A percentile compares a stretch with the other conserved stretches of the same genome.
phyloP scores from a whole-genome alignment of 2,797 vertebrate genomes.

The Sciurus vulgaris region DNA sequence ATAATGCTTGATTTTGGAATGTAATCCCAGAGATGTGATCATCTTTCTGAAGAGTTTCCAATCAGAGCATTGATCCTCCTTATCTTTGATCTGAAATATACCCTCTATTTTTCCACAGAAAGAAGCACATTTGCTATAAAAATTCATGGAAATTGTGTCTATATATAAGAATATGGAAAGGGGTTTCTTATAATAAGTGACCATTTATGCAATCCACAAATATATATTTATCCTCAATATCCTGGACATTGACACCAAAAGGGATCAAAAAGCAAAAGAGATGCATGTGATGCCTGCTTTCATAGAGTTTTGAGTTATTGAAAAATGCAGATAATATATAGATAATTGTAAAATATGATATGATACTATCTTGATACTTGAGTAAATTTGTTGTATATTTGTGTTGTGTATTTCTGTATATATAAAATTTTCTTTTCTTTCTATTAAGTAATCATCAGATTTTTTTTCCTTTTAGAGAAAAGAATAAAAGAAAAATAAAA shows the following conservation, averaged over 20 bases:
- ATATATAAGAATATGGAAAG: neutral
- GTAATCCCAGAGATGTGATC: neutral
- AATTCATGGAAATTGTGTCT: neutral
- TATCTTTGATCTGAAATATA: slow-evolving; percentile 49
- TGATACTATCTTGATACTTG: neutral
- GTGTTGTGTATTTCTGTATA: too few species aligned
- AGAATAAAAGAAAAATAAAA: neutral
- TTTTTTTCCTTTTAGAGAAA: neutral
- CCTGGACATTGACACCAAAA: neutral
- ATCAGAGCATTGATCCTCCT: neutral
- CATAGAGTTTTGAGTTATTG: neutral
- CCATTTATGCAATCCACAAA: neutral
- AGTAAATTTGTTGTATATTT: neutral
- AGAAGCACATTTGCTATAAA: slow-evolving; percentile 9
- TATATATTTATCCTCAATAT: neutral
- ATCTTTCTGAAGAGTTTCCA: neutral
- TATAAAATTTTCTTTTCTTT: neutral
- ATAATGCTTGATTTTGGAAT: neutral
- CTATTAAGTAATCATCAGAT: neutral
- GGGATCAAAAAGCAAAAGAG: neutral
- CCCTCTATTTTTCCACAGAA: neutral
- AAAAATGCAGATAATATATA: neutral
- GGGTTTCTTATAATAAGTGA: neutral
- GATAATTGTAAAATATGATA: neutral
- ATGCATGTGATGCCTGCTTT: neutral